Evolutionary conservation across 1,140 invertebrate species (phyloP), one percentile per base, ranked within the genome.

Genomic region (Hormaphis cornu): DNA sequence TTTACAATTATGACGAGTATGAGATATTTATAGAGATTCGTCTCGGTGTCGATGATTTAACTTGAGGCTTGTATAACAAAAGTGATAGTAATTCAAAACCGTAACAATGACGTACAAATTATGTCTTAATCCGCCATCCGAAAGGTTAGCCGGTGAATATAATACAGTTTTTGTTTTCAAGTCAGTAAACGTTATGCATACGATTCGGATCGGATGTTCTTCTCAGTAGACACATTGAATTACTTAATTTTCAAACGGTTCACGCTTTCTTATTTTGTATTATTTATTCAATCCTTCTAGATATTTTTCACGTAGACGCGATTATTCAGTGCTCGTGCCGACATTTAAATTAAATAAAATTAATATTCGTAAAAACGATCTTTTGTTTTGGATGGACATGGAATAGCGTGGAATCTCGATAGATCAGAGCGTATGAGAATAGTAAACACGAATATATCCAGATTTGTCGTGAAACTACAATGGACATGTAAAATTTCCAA

Each of bases 191-290:
- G n/a, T n/a, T n/a, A 22, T 37, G 53, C 53, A 24, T 10, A 16
- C 30, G 14, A 22, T 37, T 56, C 37, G 20, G 53, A 37, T 37
- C 20, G 53, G 35, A 56, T 35, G 53, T 56, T 35, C 33, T 35
- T 56, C 28, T 56, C 7, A 2, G 18, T n/a, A 7, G n/a, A 37
- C 53, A 37, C 53, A 22, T 56, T n/a, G n/a, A n/a, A n/a, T n/a
- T 56, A 56, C 33, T 56, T 35, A 56, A 56, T 56, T 56, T 37
- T 56, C 33, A 12, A 56, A 14, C 20, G 20, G 53, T 56, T 56
- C 53, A 56, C 53, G 53, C 53, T 56, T 56, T 56, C 53, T 56
- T 56, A 37, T 56, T 56, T 37, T 33, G 28, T 24, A 20, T 30
- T 35, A 35, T 54, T 35, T 33, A 6, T 33, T 35, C 53, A 35